Percentiles rank a stretch among this genome's conserved stretches.
These are phyloP conservation scores for Spodoptera picta DNA, from an alignment of 2,888 invertebrate species.

Conservation along the genomic window DNA sequence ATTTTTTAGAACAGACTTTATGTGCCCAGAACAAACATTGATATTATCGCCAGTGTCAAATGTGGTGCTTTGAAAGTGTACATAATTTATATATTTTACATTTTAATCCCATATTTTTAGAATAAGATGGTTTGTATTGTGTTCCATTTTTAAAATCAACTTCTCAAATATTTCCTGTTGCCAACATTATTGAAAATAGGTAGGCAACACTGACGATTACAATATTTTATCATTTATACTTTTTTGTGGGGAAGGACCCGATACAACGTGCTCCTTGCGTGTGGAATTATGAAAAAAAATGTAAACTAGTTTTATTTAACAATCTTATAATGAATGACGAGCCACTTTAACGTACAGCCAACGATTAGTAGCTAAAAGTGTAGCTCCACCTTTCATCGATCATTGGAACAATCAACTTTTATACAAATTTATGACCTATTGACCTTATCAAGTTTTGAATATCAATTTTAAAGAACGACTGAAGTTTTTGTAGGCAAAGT, in stretches of 20 bases:
- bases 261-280: slow-evolving; percentile 45
- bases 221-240: slow-evolving; percentile 49
- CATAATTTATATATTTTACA: slow-evolving; percentile 76
- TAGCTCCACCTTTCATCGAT: slow-evolving; percentile 51
- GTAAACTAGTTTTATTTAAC: slow-evolving; percentile 46
- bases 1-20: slow-evolving; percentile 36
- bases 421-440: slow-evolving; percentile 52
- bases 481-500: slow-evolving; percentile 68
- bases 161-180: slow-evolving; percentile 55
- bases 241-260: slow-evolving; percentile 46
- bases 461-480: slow-evolving; percentile 64
- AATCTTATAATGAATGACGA: slow-evolving; percentile 43
- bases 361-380: slow-evolving; percentile 30
- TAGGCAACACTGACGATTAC: slow-evolving; percentile 60
- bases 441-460: slow-evolving; percentile 57
- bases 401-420: slow-evolving; percentile 47
- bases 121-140: slow-evolving; percentile 70
- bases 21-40: slow-evolving; percentile 73
- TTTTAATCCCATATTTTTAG: slow-evolving; percentile 72
- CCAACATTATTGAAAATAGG: slow-evolving; percentile 53
- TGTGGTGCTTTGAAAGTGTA: slow-evolving; percentile 83
- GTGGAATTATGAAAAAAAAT: slow-evolving; percentile 45
- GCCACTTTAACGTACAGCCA: slow-evolving; percentile 46
- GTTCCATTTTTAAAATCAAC: slow-evolving; percentile 55
- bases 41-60: slow-evolving; percentile 81